A percentile compares a stretch with the other conserved stretches of the same genome.
These are phyloP conservation scores for Eonycteris spelaea DNA, from an alignment of 2,113 vertebrate genomes.

Conservation along the genomic window DNA sequence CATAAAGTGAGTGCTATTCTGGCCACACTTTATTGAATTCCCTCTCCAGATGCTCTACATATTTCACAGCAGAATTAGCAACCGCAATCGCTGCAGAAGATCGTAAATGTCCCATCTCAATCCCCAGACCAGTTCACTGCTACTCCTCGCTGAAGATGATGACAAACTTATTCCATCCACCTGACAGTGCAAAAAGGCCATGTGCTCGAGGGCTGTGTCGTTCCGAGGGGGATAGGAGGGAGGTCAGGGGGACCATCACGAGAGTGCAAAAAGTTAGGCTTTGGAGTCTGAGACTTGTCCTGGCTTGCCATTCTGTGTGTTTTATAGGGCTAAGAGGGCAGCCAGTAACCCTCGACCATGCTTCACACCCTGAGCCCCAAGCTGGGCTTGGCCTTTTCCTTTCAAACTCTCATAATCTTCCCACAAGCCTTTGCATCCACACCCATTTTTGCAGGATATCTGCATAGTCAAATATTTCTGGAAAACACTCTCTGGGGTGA, in stretches of 20 bases:
- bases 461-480: slow-evolving; percentile 74
- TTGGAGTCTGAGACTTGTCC: slow-evolving; percentile 41
- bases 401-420: slow-evolving; percentile 63
- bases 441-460: slow-evolving; percentile 68
- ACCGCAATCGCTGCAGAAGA: slow-evolving; percentile 74
- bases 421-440: slow-evolving; percentile 41
- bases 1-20: slow-evolving; percentile 81
- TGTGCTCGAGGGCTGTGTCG: not conserved
- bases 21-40: slow-evolving; percentile 81
- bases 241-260: not conserved
- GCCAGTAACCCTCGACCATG: slow-evolving; percentile 41
- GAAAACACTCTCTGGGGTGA: slow-evolving; percentile 65
- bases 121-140: slow-evolving; percentile 56
- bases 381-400: slow-evolving; percentile 61
- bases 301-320: slow-evolving; percentile 50
- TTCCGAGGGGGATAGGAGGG: slow-evolving; percentile 41
- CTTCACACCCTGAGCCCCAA: slow-evolving; percentile 27
- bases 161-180: slow-evolving; percentile 77
- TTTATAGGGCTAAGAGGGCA: slow-evolving; percentile 57
- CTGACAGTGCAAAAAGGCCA: slow-evolving; percentile 67
- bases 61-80: slow-evolving; percentile 83
- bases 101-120: slow-evolving; percentile 62
- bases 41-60: slow-evolving; percentile 80
- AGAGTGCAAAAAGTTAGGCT: slow-evolving; percentile 63
- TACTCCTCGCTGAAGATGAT: slow-evolving; percentile 57